A percentile compares a stretch with the other conserved stretches of the same genome.
Conservation (phyloP, 2,888 invertebrate genomes). For the Phymatocera aterrima region DNA sequence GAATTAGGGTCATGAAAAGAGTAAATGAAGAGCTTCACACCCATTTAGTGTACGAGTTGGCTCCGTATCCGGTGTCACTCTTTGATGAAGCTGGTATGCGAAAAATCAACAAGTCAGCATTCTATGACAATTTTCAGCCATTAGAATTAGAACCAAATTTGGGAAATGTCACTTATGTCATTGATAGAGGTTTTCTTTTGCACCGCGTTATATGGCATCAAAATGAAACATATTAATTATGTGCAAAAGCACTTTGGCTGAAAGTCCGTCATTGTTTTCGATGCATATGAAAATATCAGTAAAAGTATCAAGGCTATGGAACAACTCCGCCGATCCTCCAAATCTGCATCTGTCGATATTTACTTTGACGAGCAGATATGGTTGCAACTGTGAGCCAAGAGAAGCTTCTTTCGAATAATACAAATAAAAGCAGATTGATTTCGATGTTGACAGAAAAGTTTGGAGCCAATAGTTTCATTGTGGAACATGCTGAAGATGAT, state of each 20-base stretch:
- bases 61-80: conserved; percentile 53
- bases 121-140: conserved; percentile 51
- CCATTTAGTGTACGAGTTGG: conserved; percentile 52
- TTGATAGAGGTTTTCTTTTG: conserved; percentile 63
- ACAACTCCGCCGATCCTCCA: conserved; percentile 52
- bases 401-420: conserved; percentile 44
- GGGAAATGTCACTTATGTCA: conserved; percentile 48
- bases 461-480: not conserved
- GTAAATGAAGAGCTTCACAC: conserved; percentile 51
- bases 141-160: not conserved
- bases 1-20: conserved; percentile 51
- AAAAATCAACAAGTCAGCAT: conserved; percentile 52
- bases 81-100: conserved; percentile 54
- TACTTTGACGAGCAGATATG: conserved; percentile 52
- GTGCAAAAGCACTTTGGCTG: conserved; percentile 54
- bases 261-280: conserved; percentile 56
- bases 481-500: not conserved
- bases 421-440: conserved; percentile 44
- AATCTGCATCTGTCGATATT: conserved; percentile 48
- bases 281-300: conserved; percentile 52
- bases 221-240: conserved; percentile 54
- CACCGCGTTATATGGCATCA: conserved; percentile 60
- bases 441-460: conserved; percentile 21
- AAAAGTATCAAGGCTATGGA: conserved; percentile 56
- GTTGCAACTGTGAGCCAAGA: conserved; percentile 43